Conservation (phyloP, 35 echinoderm and acorn worm genomes). For the Stichopus chloronotus region DNA sequence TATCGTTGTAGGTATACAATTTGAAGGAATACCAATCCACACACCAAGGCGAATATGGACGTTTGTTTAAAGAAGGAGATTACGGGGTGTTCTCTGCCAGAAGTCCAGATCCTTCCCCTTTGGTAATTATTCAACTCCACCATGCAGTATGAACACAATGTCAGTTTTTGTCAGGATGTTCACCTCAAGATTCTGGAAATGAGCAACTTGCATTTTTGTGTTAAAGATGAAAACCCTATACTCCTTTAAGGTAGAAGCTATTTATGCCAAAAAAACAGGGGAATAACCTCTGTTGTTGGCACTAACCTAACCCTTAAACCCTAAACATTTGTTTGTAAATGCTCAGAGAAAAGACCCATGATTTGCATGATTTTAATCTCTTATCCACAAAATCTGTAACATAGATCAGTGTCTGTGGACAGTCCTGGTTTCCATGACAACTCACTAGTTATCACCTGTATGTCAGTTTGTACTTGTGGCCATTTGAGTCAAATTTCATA, state of each 20-base stretch:
- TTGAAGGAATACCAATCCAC: background rate
- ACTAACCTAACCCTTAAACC: too few species aligned
- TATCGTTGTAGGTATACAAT: constrained; percentile 19
- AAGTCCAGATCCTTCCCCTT: background rate
- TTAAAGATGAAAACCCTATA: background rate
- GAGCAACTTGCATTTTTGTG: background rate
- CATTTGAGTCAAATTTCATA: too few species aligned
- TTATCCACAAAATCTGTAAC: too few species aligned
- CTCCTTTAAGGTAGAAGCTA: background rate
- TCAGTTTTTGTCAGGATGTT: background rate
- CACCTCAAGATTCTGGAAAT: background rate
- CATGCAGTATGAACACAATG: background rate
- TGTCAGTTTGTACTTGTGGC: too few species aligned
- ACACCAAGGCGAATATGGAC: background rate
- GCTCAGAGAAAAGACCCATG: too few species aligned
- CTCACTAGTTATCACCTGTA: too few species aligned
- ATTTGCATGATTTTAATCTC: too few species aligned
- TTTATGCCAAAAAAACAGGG: background rate
- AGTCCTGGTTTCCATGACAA: too few species aligned
- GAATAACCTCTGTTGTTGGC: background rate
- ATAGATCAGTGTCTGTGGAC: too few species aligned
- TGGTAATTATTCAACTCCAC: background rate
- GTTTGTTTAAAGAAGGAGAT: background rate
- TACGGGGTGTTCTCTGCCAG: background rate
- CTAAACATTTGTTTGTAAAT: too few species aligned